Evolutionary conservation across 2,797 vertebrate species (phyloP).

Genomic region (Trematomus bernacchii): DNA sequence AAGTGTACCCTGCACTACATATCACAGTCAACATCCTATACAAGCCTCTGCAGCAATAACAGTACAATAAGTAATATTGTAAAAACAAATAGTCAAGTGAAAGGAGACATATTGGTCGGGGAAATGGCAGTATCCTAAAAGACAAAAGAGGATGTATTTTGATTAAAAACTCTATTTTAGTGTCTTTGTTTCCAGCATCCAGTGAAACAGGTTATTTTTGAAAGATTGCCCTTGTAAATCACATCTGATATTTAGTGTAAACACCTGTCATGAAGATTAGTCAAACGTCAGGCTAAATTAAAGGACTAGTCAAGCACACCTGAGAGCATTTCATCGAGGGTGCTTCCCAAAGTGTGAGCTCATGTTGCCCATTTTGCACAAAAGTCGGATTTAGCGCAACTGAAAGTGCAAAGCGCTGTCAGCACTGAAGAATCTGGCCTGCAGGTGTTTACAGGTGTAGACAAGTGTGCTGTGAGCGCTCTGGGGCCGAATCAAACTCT

Average conservation of each 20-base stretch:
- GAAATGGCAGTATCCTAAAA: background rate
- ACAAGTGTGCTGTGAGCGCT: background rate
- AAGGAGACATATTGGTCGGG: conserved; percentile 18
- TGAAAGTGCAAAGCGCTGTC: conserved; percentile 5
- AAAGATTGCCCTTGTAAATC: conserved; percentile 13
- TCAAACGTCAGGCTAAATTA: conserved; percentile 35
- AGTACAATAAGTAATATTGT: conserved; percentile 2
- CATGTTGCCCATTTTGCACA: conserved; percentile 36
- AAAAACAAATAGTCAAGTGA: conserved; percentile 28
- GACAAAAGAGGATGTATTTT: conserved; percentile 12
- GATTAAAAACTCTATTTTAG: conserved; percentile 21
- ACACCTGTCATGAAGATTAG: conserved; percentile 29
- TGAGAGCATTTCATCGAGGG: conserved; percentile 26
- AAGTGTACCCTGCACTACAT: conserved; percentile 11
- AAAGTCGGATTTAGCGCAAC: conserved; percentile 4
- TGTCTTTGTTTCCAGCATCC: background rate
- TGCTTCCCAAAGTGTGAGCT: conserved; percentile 25
- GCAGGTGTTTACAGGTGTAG: conserved; percentile 55
- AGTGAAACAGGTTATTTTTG: background rate
- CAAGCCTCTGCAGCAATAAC: conserved; percentile 19
- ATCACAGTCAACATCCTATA: background rate
- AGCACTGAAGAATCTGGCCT: conserved; percentile 40
- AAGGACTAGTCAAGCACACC: conserved; percentile 36
- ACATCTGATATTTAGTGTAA: conserved; percentile 19
- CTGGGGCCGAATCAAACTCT: conserved; percentile 3